A percentile compares a stretch with the other conserved stretches of the same genome.
phyloP scores from a whole-genome alignment of 1,140 invertebrate species.

The Papilio xuthus region DNA sequence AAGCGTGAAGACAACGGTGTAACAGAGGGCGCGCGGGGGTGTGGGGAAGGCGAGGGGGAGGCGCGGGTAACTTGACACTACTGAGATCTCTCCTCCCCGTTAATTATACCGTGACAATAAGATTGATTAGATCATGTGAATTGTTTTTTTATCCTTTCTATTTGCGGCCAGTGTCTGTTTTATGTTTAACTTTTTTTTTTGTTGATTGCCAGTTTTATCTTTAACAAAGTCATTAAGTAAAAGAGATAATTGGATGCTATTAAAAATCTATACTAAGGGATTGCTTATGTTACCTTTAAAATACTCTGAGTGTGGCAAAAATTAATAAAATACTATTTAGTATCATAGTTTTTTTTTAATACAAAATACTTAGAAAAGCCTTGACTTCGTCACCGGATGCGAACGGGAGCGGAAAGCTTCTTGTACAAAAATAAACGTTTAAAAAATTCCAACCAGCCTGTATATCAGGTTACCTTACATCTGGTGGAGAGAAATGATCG shows the following conservation, averaged over 20 bases:
- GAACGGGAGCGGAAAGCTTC: conserved; percentile 50
- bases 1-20: conserved; percentile 23
- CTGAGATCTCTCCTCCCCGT: background rate
- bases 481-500: conserved; percentile 55
- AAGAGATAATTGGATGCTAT: no score
- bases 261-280: no score
- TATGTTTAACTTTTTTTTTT: conserved; percentile 13
- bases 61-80: background rate
- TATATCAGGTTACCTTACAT: conserved; percentile 68
- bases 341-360: background rate
- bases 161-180: conserved; percentile 19
- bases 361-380: conserved; percentile 42
- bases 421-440: conserved; percentile 47
- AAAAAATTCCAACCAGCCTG: conserved; percentile 53
- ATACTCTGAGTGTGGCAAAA: background rate
- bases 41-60: background rate
- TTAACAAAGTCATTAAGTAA: background rate
- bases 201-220: background rate
- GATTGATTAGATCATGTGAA: conserved; percentile 26
- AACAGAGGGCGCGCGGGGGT: background rate
- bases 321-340: background rate
- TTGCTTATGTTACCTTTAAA: background rate
- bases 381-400: conserved; percentile 53
- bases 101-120: conserved; percentile 32
- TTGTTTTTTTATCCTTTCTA: conserved; percentile 8